Conservation (phyloP, 2,888 invertebrate species). For the Artemia sinica region DNA sequence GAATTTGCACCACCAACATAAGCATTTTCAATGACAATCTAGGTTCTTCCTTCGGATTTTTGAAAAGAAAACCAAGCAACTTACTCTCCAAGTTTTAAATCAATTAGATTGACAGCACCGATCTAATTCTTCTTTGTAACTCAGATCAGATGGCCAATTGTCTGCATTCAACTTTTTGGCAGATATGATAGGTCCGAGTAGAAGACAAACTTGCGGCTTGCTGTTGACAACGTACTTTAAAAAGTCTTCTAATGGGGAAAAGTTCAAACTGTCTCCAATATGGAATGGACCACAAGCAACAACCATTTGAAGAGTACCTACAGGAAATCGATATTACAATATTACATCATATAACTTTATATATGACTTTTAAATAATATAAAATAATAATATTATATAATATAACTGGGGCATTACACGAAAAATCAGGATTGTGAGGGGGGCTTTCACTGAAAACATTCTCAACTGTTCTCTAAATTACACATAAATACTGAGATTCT, state of each 20-base stretch:
- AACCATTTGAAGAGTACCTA: conserved; percentile 46
- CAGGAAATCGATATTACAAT: too few species aligned
- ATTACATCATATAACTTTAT: too few species aligned
- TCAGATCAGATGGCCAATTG: conserved; percentile 38
- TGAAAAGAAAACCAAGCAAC: conserved; percentile 24
- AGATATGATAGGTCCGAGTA: conserved; percentile 73
- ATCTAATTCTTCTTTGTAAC: conserved; percentile 56
- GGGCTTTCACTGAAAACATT: too few species aligned
- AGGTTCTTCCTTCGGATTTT: conserved; percentile 2
- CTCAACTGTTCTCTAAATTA: too few species aligned
- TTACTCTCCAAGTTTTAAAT: conserved; percentile 45
- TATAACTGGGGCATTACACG: too few species aligned
- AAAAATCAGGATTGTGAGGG: too few species aligned
- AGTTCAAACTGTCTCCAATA: conserved; percentile 51
- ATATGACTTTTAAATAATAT: too few species aligned
- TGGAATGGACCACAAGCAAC: conserved; percentile 71
- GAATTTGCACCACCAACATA: background rate
- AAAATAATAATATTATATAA: too few species aligned
- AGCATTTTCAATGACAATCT: conserved; percentile 10
- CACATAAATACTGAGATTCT: too few species aligned
- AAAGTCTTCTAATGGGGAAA: conserved; percentile 63
- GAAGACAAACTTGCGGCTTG: conserved; percentile 57
- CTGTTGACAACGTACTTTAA: conserved; percentile 45
- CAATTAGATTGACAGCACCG: conserved; percentile 46
- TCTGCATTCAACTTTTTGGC: conserved; percentile 44